Base-by-base conservation (phyloP, 2,797 vertebrate genomes). In the Botia almorhae region DNA sequence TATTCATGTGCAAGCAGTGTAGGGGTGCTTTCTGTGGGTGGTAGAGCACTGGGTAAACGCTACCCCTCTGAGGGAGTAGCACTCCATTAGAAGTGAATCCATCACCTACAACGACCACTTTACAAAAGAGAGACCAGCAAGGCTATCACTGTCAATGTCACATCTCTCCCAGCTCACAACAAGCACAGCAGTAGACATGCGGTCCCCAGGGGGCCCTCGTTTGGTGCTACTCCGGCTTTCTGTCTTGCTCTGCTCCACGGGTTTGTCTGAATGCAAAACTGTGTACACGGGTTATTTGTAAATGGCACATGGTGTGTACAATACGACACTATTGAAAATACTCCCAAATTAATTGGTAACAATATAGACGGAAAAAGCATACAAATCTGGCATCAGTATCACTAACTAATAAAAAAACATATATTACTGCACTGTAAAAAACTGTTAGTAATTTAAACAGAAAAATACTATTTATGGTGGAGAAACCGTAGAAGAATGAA, bases 1-100 rank as follows among this genome's bases (percentile, higher is more conserved):
- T 94, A 93, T 86, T 93, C 90, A 90, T 76, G 82, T 50, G 84
- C 83, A 91, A 89, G 87, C 89, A 86, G 89, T 90, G 88, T 90
- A 89, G 90, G 84, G 85, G 90, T 89, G 89, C 91, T 91, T 88
- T 91, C 91, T 89, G 89, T 89, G 76, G 71, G 89, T 91, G 88
- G 88, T 82, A 87, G 89, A 84, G 82, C 85, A 87, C 86, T 85
- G 84, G 90, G 86, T 88, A 94, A 93, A 92, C 58, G 82, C 87
- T 83, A 89, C 89, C 81, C 82, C 83, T 89, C 89, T 14, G 0
- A 79, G 87, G 89, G 91, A 91, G 89, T 86, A 90, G 89, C 87
- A 84, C 88, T 89, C 89, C 89, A 85, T 93, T 93, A 87, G 87
- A 86, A 83, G 83, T 81, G 85, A 88, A 92, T 88, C 85, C 83